phyloP scores from a whole-genome alignment of 2,888 invertebrate genomes.

The Melieria crassipennis region DNA sequence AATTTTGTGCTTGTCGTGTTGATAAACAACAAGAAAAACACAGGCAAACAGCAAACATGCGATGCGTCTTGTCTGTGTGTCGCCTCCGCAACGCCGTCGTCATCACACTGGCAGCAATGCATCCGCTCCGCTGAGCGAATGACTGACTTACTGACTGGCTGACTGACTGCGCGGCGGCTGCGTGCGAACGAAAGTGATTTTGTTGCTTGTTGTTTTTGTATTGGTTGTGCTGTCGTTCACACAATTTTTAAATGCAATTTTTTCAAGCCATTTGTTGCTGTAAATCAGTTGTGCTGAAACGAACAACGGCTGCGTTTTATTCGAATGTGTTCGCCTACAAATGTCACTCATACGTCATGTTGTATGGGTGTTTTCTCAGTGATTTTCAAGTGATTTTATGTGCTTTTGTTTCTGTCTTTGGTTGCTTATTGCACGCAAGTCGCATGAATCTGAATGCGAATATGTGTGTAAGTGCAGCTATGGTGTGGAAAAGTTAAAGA shows the following conservation, averaged over 20 bases:
- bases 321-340: background rate
- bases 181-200: background rate
- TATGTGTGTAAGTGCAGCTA: no score
- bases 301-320: no score
- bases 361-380: background rate
- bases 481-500: no score
- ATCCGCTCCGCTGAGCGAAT: background rate
- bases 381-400: no score
- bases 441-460: no score
- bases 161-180: background rate
- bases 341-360: constrained; percentile 4
- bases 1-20: background rate
- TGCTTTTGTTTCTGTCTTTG: no score
- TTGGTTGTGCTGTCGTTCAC: background rate
- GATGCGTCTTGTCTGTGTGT: no score
- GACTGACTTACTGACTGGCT: background rate
- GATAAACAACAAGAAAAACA: background rate
- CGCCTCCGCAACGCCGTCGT: no score
- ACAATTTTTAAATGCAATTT: background rate
- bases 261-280: background rate
- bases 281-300: background rate
- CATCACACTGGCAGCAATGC: background rate
- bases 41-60: background rate
- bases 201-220: background rate
- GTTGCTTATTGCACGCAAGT: no score